Percentiles rank a stretch among this genome's conserved stretches.
These are phyloP conservation scores for Dicycla oo DNA, from an alignment of 2,888 invertebrate species.

Conservation along the genomic window DNA sequence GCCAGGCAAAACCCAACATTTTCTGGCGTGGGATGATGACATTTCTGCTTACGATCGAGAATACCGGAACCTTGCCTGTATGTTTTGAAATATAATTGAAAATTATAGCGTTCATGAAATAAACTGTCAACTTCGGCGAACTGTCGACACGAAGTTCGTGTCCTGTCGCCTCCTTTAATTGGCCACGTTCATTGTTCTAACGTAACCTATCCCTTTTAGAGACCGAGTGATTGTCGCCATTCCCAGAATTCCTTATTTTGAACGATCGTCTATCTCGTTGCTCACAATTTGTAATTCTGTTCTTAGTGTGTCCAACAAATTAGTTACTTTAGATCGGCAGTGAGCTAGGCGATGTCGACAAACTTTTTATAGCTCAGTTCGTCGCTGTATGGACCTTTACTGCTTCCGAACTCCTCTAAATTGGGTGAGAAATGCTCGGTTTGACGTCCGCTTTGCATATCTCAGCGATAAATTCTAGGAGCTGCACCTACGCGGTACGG, in stretches of 20 bases:
- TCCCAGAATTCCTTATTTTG: constrained; percentile 72
- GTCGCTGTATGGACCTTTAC: constrained; percentile 65
- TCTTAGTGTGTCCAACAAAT: constrained; percentile 75
- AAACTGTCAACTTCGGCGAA: constrained; percentile 77
- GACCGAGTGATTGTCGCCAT: constrained; percentile 70
- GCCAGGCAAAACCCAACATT: constrained; percentile 63
- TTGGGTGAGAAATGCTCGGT: constrained; percentile 81
- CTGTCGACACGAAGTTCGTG: constrained; percentile 81
- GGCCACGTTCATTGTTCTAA: constrained; percentile 79
- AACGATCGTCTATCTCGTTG: constrained; percentile 68
- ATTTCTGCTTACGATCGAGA: constrained; percentile 71
- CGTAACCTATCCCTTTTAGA: constrained; percentile 73
- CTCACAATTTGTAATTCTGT: constrained; percentile 70
- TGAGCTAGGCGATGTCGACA: constrained; percentile 68
- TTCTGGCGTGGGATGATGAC: constrained; percentile 74
- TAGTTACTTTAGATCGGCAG: constrained; percentile 61
- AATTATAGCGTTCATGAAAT: constrained; percentile 81
- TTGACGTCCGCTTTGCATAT: constrained; percentile 81
- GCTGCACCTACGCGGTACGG: constrained; percentile 65
- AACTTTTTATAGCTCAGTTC: constrained; percentile 78
- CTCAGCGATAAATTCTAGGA: constrained; percentile 77
- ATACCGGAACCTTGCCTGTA: constrained; percentile 69
- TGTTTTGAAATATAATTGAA: constrained; percentile 80
- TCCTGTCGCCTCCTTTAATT: constrained; percentile 82
- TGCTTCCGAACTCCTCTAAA: constrained; percentile 74